Evolutionary conservation across 2,797 vertebrate species (phyloP), one percentile per base, ranked within the genome.

Genomic region (Cirrhinus mrigala): DNA sequence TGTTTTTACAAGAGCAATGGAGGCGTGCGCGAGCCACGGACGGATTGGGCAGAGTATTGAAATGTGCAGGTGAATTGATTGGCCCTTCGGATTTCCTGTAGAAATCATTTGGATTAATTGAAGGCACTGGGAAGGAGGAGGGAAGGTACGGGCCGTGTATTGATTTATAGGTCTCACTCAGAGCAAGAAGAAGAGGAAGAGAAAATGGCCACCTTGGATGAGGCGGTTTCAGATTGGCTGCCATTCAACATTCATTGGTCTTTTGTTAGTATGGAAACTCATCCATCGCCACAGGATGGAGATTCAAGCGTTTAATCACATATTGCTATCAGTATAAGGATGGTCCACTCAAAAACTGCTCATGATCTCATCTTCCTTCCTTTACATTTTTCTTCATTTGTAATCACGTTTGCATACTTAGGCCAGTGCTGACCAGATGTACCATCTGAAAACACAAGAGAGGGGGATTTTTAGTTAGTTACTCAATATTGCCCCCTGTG

Each of bases 71-170:
- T 91, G 88, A 91, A 92, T 91, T 91, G 90, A 92, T 92, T 88
- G 89, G 88, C 75, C 88, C 89, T 86, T 91, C 87, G 88, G 84
- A 88, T 90, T 90, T 91, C 88, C 90, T 85, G 50, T 90, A 88
- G 90, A 89, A 89, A 92, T 90, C 89, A 90, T 92, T 92, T 90
- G 89, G 89, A 90, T 91, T 92, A 91, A 92, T 92, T 90, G 88
- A 89, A 92, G 87, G 89, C 84, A 88, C 66, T 52, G 87, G 52
- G 74, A 68, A 74, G 73, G 81, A 79, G 86, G 56, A 75, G 85
- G 73, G 81, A 86, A 81, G 85, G 82, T 58, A 50, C 62, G 48
- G 71, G 66, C 11, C 78, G 15, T n/a, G 60, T 82, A 76, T 87
- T 91, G 90, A 92, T 92, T 92, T 92, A 92, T 90, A 89, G 87